Evolutionary conservation across 2,888 invertebrate genomes (phyloP).

Genomic region (Neoitamus cyanurus): DNA sequence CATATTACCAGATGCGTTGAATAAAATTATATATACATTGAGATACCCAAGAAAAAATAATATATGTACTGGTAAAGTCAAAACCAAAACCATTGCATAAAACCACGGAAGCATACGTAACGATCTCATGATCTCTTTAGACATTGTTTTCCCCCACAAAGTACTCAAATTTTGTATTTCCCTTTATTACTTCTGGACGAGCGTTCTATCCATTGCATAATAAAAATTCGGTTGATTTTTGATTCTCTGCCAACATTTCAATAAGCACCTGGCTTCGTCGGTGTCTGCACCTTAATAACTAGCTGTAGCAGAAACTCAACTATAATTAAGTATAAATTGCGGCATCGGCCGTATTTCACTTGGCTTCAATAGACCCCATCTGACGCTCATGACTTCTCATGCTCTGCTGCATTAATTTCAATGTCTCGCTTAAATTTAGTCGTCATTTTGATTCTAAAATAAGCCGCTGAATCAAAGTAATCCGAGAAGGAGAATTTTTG

Average conservation of each 20-base stretch:
- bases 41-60: too few species aligned
- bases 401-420: background rate
- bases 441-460: background rate
- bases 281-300: background rate
- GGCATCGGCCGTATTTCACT: background rate
- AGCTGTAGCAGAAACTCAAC: background rate
- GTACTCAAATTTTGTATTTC: background rate
- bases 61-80: too few species aligned
- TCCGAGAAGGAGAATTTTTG: background rate
- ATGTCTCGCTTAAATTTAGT: background rate
- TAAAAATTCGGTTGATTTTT: background rate
- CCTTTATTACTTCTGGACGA: background rate
- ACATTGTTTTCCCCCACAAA: background rate
- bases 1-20: too few species aligned
- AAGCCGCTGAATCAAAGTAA: background rate
- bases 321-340: conserved; percentile 19
- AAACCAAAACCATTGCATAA: too few species aligned
- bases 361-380: background rate
- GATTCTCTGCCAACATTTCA: background rate
- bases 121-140: too few species aligned
- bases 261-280: background rate
- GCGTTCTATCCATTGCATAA: background rate
- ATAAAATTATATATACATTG: too few species aligned
- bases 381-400: background rate
- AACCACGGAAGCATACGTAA: too few species aligned